Evolutionary conservation across 1,140 invertebrate species (phyloP).

Genomic region (Lucilia cuprina): DNA sequence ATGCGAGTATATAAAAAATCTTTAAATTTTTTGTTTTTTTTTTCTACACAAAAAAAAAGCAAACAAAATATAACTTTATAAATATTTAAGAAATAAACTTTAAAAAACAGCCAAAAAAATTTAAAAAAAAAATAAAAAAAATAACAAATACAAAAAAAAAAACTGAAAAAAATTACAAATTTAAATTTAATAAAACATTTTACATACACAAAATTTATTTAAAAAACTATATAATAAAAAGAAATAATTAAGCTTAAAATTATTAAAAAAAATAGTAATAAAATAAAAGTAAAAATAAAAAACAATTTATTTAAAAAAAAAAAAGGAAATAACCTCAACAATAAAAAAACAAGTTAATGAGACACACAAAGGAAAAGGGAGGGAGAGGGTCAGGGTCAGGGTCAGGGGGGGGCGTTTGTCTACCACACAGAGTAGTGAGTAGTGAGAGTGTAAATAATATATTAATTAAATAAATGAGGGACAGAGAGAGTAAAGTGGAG

Average conservation of each 20-base stretch:
- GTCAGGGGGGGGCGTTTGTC: too few species aligned
- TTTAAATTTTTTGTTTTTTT: too few species aligned
- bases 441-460: background rate
- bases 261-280: slow-evolving; percentile 39
- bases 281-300: slow-evolving; percentile 45
- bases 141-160: background rate
- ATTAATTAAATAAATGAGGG: background rate
- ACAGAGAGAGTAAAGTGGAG: background rate
- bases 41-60: too few species aligned
- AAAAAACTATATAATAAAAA: background rate
- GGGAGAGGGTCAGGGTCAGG: too few species aligned
- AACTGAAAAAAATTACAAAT: background rate
- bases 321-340: background rate
- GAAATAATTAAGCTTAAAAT: background rate
- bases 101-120: slow-evolving; percentile 7
- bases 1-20: background rate
- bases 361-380: background rate
- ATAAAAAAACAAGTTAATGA: background rate
- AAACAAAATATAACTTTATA: background rate
- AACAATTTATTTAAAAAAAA: slow-evolving; percentile 40
- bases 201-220: background rate
- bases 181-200: background rate
- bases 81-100: slow-evolving; percentile 1
- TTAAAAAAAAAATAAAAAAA: too few species aligned
- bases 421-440: background rate